A percentile compares a stretch with the other conserved stretches of the same genome.
Conservation (phyloP, 2,888 invertebrate genomes). For the Aleiodes alternator region DNA sequence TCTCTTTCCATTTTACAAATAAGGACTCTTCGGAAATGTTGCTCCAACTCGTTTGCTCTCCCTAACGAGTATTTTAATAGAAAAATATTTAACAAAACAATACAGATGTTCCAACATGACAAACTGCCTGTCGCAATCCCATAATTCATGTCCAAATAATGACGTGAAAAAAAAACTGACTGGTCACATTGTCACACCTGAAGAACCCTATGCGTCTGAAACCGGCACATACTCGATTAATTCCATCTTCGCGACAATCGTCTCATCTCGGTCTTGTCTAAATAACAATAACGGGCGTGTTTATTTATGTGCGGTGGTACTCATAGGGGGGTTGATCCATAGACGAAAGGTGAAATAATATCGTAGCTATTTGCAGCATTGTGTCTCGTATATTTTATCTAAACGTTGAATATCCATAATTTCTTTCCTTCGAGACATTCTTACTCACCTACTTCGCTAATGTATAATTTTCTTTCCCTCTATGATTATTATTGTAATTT, state of each 20-base stretch:
- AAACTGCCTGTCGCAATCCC: neutral
- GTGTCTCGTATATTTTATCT: slow-evolving; percentile 24
- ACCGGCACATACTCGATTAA: slow-evolving; percentile 20
- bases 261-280: slow-evolving; percentile 35
- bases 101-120: slow-evolving; percentile 22
- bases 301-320: slow-evolving; percentile 50
- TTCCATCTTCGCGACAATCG: neutral
- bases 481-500: neutral
- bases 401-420: slow-evolving; percentile 33
- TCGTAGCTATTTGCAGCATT: slow-evolving; percentile 45
- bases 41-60: neutral
- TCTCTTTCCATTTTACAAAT: no score
- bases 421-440: slow-evolving; percentile 6
- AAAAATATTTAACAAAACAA: neutral
- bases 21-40: no score
- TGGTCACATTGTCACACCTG: slow-evolving; percentile 21
- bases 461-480: neutral
- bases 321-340: slow-evolving; percentile 19
- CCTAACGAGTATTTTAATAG: neutral
- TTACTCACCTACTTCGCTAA: slow-evolving; percentile 23
- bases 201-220: neutral
- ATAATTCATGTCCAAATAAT: slow-evolving; percentile 26
- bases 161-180: slow-evolving; percentile 18
- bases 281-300: slow-evolving; percentile 49
- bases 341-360: slow-evolving; percentile 57